phyloP scores from a whole-genome alignment of 2,113 vertebrate genomes.

The Mionectes macconnelli region DNA sequence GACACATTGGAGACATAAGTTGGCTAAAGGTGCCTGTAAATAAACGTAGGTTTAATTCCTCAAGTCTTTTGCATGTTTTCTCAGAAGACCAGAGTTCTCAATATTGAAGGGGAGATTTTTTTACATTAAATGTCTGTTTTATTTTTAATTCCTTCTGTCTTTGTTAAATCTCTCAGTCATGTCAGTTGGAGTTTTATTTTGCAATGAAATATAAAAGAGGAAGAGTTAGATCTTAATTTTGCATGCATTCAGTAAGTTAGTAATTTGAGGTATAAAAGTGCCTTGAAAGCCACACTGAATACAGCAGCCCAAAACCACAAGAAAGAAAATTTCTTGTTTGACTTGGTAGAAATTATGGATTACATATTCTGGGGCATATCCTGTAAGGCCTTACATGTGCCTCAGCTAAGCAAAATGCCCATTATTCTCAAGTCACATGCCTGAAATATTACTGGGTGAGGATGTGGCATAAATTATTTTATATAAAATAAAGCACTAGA shows the following conservation, averaged over 20 bases:
- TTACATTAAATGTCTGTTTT: not conserved
- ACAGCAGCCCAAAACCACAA: not conserved
- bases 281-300: not conserved
- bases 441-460: slow-evolving; percentile 4
- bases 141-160: not conserved
- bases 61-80: not conserved
- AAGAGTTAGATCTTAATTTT: not conserved
- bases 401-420: slow-evolving; percentile 13
- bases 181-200: not conserved
- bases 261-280: not conserved
- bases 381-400: not conserved
- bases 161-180: not conserved
- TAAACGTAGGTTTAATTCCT: not conserved
- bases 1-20: not conserved
- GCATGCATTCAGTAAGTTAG: not conserved
- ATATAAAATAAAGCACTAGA: not conserved
- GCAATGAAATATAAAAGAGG: not conserved
- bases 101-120: not conserved
- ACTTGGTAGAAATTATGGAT: not conserved
- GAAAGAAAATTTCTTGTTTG: not conserved
- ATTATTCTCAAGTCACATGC: not conserved
- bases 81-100: not conserved
- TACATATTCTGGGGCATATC: not conserved
- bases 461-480: slow-evolving; percentile 9
- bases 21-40: not conserved